A percentile compares a stretch with the other conserved stretches of the same genome.
Evolutionary conservation across 2,113 vertebrate genomes (phyloP).

Genomic region (Eulacestoma nigropectus): DNA sequence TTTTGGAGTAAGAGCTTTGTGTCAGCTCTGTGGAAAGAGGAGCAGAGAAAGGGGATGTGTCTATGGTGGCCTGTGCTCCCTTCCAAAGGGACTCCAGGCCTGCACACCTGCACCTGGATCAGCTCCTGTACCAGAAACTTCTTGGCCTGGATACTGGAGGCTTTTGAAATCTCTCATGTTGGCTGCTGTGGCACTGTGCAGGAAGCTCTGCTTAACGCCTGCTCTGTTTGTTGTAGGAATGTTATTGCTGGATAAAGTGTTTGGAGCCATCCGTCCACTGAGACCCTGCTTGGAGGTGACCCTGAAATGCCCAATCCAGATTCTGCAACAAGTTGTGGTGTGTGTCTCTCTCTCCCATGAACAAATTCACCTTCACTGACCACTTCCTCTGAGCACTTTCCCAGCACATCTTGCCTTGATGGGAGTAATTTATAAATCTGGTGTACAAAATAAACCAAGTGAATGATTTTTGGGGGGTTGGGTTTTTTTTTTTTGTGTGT

Average conservation of each 20-base stretch:
- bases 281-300: background rate
- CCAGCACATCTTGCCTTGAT: background rate
- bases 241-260: background rate
- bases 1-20: background rate
- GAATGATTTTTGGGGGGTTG: background rate
- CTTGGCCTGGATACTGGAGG: background rate
- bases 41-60: background rate
- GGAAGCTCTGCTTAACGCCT: background rate
- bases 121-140: background rate
- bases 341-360: background rate
- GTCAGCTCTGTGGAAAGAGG: background rate
- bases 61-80: background rate
- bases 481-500: background rate
- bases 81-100: background rate
- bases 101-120: rapidly evolving
- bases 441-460: slow-evolving; percentile 18
- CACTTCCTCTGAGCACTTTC: background rate
- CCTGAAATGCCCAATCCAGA: background rate
- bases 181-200: background rate
- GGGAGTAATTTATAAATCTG: background rate
- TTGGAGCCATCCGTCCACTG: background rate
- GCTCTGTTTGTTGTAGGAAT: slow-evolving; percentile 23
- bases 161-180: background rate
- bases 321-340: background rate
- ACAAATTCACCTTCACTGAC: background rate